phyloP scores from a whole-genome alignment of 2,113 vertebrate genomes.

The Neogale vison region DNA sequence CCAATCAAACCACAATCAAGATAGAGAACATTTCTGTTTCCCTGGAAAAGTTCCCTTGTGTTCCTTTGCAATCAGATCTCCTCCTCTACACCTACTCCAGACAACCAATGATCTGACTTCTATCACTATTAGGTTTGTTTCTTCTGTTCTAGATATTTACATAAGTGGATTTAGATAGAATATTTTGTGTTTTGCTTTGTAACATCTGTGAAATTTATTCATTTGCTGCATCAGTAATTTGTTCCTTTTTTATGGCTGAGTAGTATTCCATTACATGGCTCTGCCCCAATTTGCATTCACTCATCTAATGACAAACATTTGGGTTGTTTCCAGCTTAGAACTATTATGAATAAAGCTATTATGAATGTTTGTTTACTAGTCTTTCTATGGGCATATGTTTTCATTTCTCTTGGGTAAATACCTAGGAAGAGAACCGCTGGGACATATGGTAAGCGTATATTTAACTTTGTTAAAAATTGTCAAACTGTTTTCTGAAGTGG shows the following conservation, averaged over 20 bases:
- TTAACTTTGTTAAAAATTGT: slow-evolving; percentile 43
- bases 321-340: background rate
- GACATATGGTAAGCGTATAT: background rate
- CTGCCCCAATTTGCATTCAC: background rate
- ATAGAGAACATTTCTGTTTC: background rate
- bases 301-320: background rate
- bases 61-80: background rate
- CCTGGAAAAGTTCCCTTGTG: background rate
- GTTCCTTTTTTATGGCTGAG: background rate
- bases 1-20: background rate
- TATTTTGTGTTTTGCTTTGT: background rate
- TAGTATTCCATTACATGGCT: background rate
- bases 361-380: background rate
- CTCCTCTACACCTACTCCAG: background rate
- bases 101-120: background rate
- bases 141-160: slow-evolving; percentile 8
- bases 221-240: background rate
- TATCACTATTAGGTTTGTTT: background rate
- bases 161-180: background rate
- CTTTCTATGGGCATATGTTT: background rate
- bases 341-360: background rate
- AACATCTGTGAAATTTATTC: background rate
- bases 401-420: slow-evolving; percentile 48
- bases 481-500: background rate
- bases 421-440: slow-evolving; percentile 14